A percentile compares a stretch with the other conserved stretches of the same genome.
phyloP scores from a whole-genome alignment of 2,888 invertebrate genomes.

The Crepidodera aurea region DNA sequence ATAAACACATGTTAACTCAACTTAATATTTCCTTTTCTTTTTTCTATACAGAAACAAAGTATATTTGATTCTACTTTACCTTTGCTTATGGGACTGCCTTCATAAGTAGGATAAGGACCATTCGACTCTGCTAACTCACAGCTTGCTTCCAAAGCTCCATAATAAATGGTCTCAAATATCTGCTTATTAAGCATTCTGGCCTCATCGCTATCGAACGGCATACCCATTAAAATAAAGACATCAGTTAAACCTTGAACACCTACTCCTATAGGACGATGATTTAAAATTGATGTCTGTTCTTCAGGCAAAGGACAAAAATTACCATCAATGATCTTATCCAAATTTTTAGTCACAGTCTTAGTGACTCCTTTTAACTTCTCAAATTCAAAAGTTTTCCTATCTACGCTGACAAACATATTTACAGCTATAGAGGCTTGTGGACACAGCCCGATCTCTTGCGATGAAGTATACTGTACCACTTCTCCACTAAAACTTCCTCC shows the following conservation, averaged over 20 bases:
- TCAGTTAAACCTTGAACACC: slow-evolving; percentile 97
- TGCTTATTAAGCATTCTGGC: slow-evolving; percentile 89
- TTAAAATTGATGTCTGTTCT: slow-evolving; percentile 84
- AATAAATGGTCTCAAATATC: slow-evolving; percentile 98
- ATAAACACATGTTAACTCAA: too few species aligned
- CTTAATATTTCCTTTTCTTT: too few species aligned
- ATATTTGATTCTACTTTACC: slow-evolving; percentile 21
- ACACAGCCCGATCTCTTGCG: slow-evolving; percentile 96
- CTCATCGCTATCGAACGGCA: slow-evolving; percentile 89
- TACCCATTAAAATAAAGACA: slow-evolving; percentile 91
- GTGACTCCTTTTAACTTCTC: slow-evolving; percentile 84
- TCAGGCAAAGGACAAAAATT: slow-evolving; percentile 96
- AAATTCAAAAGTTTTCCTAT: slow-evolving; percentile 86
- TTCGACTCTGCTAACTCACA: slow-evolving; percentile 87
- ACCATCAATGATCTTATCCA: slow-evolving; percentile 96
- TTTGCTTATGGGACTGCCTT: slow-evolving; percentile 87
- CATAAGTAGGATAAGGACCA: slow-evolving; percentile 91
- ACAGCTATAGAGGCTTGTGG: slow-evolving; percentile 97
- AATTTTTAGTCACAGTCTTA: slow-evolving; percentile 87
- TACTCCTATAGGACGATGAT: slow-evolving; percentile 87
- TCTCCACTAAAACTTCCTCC: slow-evolving; percentile 90
- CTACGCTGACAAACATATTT: slow-evolving; percentile 86
- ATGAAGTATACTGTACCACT: slow-evolving; percentile 91
- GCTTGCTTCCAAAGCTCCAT: slow-evolving; percentile 94
- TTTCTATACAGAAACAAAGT: too few species aligned